phyloP scores from a whole-genome alignment of 1,140 invertebrate species.

The Leptestheria dahalacensis region DNA sequence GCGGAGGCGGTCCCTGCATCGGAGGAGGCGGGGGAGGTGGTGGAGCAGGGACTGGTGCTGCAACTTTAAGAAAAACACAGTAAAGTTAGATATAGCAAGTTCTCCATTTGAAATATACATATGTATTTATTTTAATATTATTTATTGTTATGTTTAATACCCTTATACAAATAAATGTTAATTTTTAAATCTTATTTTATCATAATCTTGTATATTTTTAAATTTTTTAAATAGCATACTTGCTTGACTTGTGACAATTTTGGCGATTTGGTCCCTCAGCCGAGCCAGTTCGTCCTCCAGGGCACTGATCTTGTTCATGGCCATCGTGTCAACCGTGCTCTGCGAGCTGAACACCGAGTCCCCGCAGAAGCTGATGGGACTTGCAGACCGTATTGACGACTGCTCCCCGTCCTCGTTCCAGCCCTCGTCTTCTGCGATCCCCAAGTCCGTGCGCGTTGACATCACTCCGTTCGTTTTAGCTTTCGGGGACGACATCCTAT shows the following conservation, averaged over 20 bases:
- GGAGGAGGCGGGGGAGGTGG: conserved; percentile 8
- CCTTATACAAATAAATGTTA: neutral
- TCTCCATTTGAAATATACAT: too few species aligned
- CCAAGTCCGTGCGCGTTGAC: too few species aligned
- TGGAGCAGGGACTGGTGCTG: conserved; percentile 7
- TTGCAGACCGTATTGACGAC: neutral
- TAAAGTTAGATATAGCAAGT: too few species aligned
- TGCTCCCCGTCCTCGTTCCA: conserved; percentile 6
- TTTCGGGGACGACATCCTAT: too few species aligned
- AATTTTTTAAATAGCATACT: conserved; percentile 3
- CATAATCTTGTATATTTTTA: conserved; percentile 6
- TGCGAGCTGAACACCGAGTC: conserved; percentile 15
- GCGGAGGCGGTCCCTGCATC: conserved; percentile 5
- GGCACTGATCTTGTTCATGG: conserved; percentile 15
- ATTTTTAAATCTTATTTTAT: neutral
- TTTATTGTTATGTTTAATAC: too few species aligned
- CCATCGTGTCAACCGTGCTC: conserved; percentile 16
- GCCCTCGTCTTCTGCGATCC: conserved; percentile 6
- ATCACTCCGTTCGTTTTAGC: too few species aligned
- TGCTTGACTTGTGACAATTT: conserved; percentile 11
- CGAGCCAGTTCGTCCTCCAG: conserved; percentile 16
- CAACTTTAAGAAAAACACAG: neutral
- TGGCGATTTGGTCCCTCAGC: conserved; percentile 14
- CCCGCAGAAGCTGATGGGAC: conserved; percentile 12
- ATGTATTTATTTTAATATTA: too few species aligned